phyloP scores from a whole-genome alignment of 2,888 invertebrate genomes.

The Pseudolycoriella hygida region DNA sequence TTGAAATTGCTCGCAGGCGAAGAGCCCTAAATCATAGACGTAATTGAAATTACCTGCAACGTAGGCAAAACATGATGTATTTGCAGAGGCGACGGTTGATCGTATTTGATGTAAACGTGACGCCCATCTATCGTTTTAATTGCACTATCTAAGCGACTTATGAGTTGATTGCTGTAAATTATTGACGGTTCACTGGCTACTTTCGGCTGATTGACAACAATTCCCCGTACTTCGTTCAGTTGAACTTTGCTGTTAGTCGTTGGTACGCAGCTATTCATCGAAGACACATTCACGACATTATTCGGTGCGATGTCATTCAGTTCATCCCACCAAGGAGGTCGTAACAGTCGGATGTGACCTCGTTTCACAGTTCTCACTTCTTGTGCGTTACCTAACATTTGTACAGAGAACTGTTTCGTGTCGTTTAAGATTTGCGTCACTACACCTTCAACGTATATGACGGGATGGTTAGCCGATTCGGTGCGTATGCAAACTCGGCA shows the following conservation, averaged over 20 bases:
- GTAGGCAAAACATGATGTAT: conserved; percentile 26
- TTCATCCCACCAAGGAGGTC: conserved; percentile 96
- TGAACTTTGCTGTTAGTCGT: not conserved
- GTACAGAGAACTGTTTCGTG: conserved; percentile 51
- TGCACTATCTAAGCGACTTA: not conserved
- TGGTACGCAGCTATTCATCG: not conserved
- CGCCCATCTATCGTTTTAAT: conserved; percentile 10
- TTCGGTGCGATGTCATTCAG: conserved; percentile 44
- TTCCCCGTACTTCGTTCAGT: not conserved
- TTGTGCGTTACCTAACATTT: conserved; percentile 32
- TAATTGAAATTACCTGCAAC: conserved; percentile 13
- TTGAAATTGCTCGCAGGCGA: too few species aligned
- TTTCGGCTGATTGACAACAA: conserved; percentile 1
- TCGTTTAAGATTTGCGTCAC: conserved; percentile 50
- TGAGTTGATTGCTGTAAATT: conserved; percentile 2
- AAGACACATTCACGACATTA: not conserved
- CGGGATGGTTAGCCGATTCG: conserved; percentile 40
- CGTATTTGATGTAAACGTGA: conserved; percentile 10
- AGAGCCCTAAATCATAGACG: too few species aligned
- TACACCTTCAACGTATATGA: conserved; percentile 71
- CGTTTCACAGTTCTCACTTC: conserved; percentile 53
- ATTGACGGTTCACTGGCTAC: not conserved
- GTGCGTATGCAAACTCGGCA: conserved; percentile 67
- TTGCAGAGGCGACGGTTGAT: conserved; percentile 16
- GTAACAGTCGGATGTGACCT: conserved; percentile 74